Percentiles rank a stretch among this genome's conserved stretches.
phyloP scores from a whole-genome alignment of 1,140 invertebrate species.

The Plectus sambesii region DNA sequence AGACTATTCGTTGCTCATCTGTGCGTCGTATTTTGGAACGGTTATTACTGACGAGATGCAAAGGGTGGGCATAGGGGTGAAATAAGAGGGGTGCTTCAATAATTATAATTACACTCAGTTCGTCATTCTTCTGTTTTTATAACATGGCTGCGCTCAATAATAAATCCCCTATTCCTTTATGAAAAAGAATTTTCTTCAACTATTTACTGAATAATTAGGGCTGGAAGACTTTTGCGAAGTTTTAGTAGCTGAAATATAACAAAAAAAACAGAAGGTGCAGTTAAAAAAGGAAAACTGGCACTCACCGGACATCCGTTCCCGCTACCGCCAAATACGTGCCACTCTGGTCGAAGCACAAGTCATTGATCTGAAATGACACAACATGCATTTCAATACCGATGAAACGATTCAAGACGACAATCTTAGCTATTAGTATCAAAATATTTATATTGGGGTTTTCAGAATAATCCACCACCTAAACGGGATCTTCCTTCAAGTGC shows the following conservation, averaged over 20 bases:
- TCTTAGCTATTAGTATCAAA: not conserved
- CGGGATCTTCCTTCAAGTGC: too few relatives aligned
- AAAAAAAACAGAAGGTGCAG: conserved; percentile 13
- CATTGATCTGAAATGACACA: conserved; percentile 55
- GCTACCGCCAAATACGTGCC: conserved; percentile 92
- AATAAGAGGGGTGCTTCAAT: too few relatives aligned
- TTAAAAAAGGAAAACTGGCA: conserved; percentile 6
- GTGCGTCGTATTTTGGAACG: not conserved
- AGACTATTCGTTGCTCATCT: conserved; percentile 4
- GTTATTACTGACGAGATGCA: too few relatives aligned
- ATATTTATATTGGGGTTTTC: not conserved
- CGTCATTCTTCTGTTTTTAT: too few relatives aligned
- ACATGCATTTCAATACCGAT: conserved; percentile 35
- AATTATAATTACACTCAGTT: too few relatives aligned
- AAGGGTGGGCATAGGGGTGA: too few relatives aligned
- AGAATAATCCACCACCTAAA: too few relatives aligned
- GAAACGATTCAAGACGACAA: not conserved
- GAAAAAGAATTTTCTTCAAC: not conserved
- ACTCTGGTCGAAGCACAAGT: conserved; percentile 92
- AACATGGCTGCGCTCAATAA: too few relatives aligned
- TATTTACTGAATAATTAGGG: conserved; percentile 10
- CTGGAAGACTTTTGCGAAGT: too few relatives aligned
- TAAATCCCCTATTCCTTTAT: not conserved
- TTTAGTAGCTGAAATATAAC: conserved; percentile 6
- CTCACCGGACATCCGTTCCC: conserved; percentile 79